Conservation (phyloP, 2,888 invertebrate genomes). For the Cephus runcator region DNA sequence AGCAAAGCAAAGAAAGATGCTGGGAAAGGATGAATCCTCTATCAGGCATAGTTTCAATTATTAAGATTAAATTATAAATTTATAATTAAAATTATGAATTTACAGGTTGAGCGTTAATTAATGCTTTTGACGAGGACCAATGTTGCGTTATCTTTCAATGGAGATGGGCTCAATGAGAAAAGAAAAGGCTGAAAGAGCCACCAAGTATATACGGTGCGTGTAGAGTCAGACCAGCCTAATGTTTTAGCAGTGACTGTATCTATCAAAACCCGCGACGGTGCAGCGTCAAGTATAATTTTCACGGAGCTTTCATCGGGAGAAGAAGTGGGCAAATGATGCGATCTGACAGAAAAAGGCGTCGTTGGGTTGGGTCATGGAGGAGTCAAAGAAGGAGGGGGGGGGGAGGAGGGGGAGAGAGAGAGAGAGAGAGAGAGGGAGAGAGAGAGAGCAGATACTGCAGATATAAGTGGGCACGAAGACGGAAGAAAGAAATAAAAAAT, state of each 20-base stretch:
- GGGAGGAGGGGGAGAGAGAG: constrained; percentile 12
- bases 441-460: background rate
- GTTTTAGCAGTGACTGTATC: background rate
- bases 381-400: background rate
- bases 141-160: too few species aligned
- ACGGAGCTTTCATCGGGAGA: background rate
- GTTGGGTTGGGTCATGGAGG: background rate
- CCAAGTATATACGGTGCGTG: background rate
- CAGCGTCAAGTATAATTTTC: background rate
- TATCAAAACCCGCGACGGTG: background rate
- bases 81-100: background rate
- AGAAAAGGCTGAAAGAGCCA: background rate
- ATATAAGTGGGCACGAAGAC: background rate
- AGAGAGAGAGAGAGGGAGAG: constrained; percentile 9
- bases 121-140: background rate
- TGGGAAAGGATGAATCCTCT: background rate
- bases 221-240: background rate
- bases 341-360: background rate
- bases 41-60: background rate
- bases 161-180: background rate
- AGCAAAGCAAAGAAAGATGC: background rate
- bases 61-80: background rate
- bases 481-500: background rate
- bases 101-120: background rate
- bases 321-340: background rate